Conservation (phyloP, 2,797 vertebrate species). For the Buceros bicornis region DNA sequence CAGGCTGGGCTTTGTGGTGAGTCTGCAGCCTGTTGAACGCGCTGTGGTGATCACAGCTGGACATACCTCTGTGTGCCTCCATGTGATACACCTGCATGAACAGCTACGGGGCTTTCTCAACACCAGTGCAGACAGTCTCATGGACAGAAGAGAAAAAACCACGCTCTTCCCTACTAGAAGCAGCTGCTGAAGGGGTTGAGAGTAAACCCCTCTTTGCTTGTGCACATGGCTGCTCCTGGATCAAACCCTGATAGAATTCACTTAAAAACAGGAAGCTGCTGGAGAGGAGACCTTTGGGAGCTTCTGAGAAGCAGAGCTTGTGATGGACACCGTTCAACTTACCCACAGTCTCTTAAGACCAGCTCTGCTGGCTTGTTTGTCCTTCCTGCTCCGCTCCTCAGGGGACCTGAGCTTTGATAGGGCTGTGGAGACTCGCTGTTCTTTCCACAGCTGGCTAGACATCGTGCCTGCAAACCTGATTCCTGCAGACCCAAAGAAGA, state of each 20-base stretch:
- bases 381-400: conserved; percentile 33
- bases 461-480: not conserved
- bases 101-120: not conserved
- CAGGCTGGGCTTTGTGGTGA: not conserved
- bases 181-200: conserved; percentile 19
- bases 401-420: not conserved
- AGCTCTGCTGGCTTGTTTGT: not conserved
- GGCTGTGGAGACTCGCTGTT: not conserved
- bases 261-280: conserved; percentile 38
- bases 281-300: not conserved
- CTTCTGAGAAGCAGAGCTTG: conserved; percentile 4
- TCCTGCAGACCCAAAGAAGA: not conserved
- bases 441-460: conserved; percentile 16
- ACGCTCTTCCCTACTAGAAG: not conserved
- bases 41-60: not conserved
- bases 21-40: not conserved
- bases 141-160: not conserved
- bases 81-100: not conserved
- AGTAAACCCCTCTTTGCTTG: not conserved
- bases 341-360: not conserved
- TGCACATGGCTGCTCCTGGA: not conserved
- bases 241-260: not conserved
- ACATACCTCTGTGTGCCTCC: not conserved
- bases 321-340: not conserved
- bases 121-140: too few species aligned